Conservation (phyloP, 2,113 vertebrate species). For the Silurus glanis region DNA sequence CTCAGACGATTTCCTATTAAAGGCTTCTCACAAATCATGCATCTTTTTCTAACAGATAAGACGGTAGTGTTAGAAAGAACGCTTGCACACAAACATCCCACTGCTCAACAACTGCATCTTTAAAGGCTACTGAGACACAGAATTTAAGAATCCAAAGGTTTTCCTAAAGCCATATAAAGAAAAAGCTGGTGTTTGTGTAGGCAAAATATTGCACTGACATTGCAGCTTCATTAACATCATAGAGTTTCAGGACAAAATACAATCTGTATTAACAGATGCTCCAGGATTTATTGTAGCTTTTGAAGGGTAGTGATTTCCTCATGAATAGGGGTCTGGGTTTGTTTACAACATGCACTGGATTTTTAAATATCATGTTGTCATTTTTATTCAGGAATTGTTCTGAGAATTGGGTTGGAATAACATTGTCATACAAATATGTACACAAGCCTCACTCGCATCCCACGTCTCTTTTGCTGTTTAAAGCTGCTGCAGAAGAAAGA, state of each 20-base stretch:
- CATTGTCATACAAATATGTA: neutral
- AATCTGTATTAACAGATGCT: neutral
- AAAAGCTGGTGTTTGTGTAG: neutral
- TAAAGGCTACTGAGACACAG: neutral
- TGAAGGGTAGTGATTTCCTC: conserved; percentile 52
- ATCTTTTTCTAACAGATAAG: neutral
- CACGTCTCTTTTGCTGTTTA: conserved; percentile 1
- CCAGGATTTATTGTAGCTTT: conserved; percentile 49
- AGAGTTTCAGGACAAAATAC: neutral
- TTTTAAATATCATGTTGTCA: neutral
- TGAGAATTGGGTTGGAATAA: neutral
- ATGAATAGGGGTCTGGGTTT: conserved; percentile 54
- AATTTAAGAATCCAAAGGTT: conserved; percentile 16
- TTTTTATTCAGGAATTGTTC: neutral
- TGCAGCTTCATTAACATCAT: neutral
- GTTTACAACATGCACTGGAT: neutral
- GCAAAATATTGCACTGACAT: conserved; percentile 15
- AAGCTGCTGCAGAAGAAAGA: conserved; percentile 13
- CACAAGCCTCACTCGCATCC: neutral
- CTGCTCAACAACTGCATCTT: neutral
- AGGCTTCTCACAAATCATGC: neutral
- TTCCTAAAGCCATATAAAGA: conserved; percentile 32
- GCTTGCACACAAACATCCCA: neutral
- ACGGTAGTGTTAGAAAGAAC: neutral
- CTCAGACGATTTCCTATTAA: conserved; percentile 1